These are phyloP conservation scores for Halictus quadricinctus DNA, from an alignment of 2,888 invertebrate genomes.

Conservation along the genomic window DNA sequence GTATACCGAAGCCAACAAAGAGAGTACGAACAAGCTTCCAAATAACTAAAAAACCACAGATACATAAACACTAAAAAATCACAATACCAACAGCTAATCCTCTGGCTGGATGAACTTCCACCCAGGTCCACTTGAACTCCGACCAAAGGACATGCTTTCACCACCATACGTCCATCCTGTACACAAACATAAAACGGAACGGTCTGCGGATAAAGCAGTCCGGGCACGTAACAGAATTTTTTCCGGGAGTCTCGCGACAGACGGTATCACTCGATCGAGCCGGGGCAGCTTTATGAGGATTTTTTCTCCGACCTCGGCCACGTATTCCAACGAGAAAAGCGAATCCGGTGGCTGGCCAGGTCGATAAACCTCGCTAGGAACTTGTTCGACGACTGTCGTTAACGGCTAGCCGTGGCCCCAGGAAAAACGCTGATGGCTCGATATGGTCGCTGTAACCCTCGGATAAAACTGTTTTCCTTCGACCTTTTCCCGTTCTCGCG, in stretches of 20 bases:
- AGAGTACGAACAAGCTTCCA: background rate
- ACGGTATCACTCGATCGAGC: conserved; percentile 6
- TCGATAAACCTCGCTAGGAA: background rate
- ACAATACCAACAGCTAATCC: background rate
- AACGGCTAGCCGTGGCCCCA: background rate
- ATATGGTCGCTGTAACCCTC: background rate
- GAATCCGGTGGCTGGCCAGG: background rate
- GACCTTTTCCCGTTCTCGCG: background rate
- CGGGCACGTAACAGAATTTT: conserved; percentile 17
- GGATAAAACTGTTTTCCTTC: background rate
- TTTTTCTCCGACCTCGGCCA: background rate
- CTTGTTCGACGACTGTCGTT: conserved; percentile 2
- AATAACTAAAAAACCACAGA: background rate
- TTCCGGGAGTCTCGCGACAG: background rate
- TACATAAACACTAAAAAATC: no score
- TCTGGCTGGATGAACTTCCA: background rate
- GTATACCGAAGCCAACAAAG: background rate
- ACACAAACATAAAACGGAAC: background rate
- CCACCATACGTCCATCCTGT: background rate
- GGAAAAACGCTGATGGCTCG: background rate
- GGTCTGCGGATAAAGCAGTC: background rate
- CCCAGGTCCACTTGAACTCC: background rate
- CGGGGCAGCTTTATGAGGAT: background rate
- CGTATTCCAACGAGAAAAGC: background rate
- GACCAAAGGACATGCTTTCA: background rate